These are phyloP conservation scores for Micropoecilia bifurca DNA, from an alignment of 2,797 vertebrate species.

Conservation along the genomic window DNA sequence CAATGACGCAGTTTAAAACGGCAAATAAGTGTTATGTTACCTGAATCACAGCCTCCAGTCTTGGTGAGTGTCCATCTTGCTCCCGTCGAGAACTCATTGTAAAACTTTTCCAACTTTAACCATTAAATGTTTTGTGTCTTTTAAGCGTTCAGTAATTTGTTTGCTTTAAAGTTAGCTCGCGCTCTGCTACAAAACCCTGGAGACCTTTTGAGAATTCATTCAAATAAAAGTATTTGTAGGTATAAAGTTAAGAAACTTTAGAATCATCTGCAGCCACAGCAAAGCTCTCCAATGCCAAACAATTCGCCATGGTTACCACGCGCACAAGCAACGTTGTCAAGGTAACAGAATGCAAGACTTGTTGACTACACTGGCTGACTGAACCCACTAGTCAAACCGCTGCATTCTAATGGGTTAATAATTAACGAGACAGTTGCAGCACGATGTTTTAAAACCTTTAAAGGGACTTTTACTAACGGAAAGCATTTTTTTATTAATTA, in stretches of 20 bases:
- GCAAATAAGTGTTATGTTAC: conserved; percentile 22
- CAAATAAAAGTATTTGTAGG: not conserved
- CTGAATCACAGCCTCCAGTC: conserved; percentile 84
- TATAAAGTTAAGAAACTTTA: conserved; percentile 30
- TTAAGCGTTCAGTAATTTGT: not conserved
- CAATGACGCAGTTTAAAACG: not conserved
- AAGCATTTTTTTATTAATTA: not conserved
- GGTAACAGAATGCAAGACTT: conserved; percentile 67
- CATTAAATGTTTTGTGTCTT: not conserved
- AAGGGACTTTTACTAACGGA: not conserved
- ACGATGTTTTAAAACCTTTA: not conserved
- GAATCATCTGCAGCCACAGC: conserved; percentile 19
- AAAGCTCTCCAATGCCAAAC: conserved; percentile 11
- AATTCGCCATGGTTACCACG: conserved; percentile 64
- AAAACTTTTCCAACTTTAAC: not conserved
- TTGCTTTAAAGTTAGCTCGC: conserved; percentile 10
- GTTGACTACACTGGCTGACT: conserved; percentile 57
- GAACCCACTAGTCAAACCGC: conserved; percentile 24
- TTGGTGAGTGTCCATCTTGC: conserved; percentile 46
- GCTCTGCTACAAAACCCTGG: not conserved
- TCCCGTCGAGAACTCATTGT: conserved; percentile 72
- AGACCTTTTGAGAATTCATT: not conserved
- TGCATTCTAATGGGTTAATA: conserved; percentile 62
- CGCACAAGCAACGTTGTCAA: conserved; percentile 63
- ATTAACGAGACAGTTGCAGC: conserved; percentile 18